These are phyloP conservation scores for Paratrypauchen microcephalus DNA, from an alignment of 2,797 vertebrate genomes.

Conservation along the genomic window DNA sequence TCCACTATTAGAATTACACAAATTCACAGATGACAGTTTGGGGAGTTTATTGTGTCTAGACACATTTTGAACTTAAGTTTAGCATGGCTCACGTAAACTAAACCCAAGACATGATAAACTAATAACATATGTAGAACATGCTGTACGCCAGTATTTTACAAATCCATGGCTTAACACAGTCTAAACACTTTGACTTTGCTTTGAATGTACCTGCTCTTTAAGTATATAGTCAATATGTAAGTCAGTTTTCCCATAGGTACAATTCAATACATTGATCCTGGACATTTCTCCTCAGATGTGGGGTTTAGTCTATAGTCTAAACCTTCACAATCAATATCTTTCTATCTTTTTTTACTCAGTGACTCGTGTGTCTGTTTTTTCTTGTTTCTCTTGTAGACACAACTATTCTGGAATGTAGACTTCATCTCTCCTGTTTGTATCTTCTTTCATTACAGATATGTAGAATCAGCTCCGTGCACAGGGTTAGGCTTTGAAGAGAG, in stretches of 20 bases:
- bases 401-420: conserved; percentile 21
- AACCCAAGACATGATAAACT: not conserved
- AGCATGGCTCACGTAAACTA: not conserved
- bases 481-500: conserved; percentile 43
- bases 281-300: not conserved
- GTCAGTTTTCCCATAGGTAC: not conserved
- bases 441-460: conserved; percentile 48
- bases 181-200: not conserved
- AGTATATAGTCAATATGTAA: too few relatives aligned
- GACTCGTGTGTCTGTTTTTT: conserved; percentile 27
- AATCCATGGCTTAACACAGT: not conserved
- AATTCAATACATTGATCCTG: not conserved
- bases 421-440: conserved; percentile 12
- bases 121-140: not conserved
- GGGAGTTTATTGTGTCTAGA: not conserved
- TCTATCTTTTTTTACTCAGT: not conserved
- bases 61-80: not conserved
- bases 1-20: not conserved
- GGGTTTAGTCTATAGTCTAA: not conserved
- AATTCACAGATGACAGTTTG: conserved; percentile 3
- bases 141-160: not conserved
- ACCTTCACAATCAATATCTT: not conserved
- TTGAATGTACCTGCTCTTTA: not conserved
- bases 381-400: conserved; percentile 20
- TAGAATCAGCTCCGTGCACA: conserved; percentile 24